phyloP scores from a whole-genome alignment of 2,113 vertebrate genomes.

The Spermophilus dauricus region DNA sequence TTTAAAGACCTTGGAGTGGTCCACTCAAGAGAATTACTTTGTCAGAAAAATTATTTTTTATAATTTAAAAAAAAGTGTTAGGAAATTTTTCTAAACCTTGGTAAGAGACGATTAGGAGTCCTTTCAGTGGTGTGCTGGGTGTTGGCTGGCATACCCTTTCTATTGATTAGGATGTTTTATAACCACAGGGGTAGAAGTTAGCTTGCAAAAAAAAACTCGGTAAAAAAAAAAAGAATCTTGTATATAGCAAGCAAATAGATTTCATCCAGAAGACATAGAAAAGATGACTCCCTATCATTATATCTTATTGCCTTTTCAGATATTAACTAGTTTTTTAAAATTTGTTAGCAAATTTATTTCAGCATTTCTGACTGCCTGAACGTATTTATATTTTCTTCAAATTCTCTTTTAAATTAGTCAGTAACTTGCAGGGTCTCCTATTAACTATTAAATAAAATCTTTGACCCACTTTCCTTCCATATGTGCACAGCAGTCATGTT shows the following conservation, averaged over 20 bases:
- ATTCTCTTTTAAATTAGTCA: not conserved
- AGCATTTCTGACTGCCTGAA: not conserved
- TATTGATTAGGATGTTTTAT: not conserved
- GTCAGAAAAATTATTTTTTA: slow-evolving; percentile 11
- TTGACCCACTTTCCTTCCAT: not conserved
- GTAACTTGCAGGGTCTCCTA: not conserved
- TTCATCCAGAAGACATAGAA: not conserved
- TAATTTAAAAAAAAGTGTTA: not conserved
- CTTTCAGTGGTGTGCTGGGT: not conserved
- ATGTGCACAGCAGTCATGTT: not conserved
- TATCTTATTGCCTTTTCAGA: not conserved
- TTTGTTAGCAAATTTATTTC: slow-evolving; percentile 14
- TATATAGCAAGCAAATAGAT: not conserved
- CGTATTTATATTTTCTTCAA: not conserved
- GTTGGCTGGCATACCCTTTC: not conserved
- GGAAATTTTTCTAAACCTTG: not conserved
- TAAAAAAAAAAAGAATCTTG: not conserved
- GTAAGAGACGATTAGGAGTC: not conserved
- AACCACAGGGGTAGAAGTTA: not conserved
- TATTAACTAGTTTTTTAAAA: not conserved
- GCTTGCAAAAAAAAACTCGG: slow-evolving; percentile 33
- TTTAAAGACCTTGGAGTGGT: not conserved
- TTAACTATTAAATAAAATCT: not conserved
- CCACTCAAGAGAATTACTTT: not conserved
- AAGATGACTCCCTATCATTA: not conserved